Base-by-base conservation (phyloP, 92 coral and sea anemone species). In the Galaxea fascicularis region DNA sequence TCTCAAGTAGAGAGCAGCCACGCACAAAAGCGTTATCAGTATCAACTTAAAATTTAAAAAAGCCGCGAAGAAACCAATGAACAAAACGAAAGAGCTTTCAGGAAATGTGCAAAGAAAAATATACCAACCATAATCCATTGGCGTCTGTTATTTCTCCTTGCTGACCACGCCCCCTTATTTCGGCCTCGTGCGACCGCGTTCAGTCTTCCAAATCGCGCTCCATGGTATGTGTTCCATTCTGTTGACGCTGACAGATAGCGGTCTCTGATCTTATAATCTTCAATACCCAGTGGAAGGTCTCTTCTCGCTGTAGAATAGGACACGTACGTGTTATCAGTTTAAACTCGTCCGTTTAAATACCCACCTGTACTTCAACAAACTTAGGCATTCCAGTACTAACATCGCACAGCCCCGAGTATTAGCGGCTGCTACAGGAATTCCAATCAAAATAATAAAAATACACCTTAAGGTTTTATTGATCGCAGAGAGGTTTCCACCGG, bases 111-210 rank as follows among this genome's bases (percentile, higher is more conserved):
- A 6, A 27, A 5, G 27, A 18, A 56, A 65, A 47, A 62, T n/a
- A n/a, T 9, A 52, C 88, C 66, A 28, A 94, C 98, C 84, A 92
- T 92, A 21, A 94, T 94, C 95, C 92, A 91, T 31, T 90, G 93
- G 5, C 85, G 63, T 56, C 85, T 79, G 79, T 91, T 87, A 83
- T 93, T 88, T 71, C 60, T 86, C 85, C 52, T 92, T 17, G 96
- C 96, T 11, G 94, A 89, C 94, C 98, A 92, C 14, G 91, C 98
- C 54, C 98, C 99, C 17, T 76, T 90, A n/a, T 89, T 67, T 49
- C 57, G 63, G 46, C 95, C 92, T 20, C 86, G 87, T 18, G 80
- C 79, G 17, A 79, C 83, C 18, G 65, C 71, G 83, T 94, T 86
- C 22, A 94, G 78, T 41, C 98, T 86, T 56, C 90, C 98, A 67